phyloP scores from a whole-genome alignment of 2,888 invertebrate species.

The Sacculina carcini region DNA sequence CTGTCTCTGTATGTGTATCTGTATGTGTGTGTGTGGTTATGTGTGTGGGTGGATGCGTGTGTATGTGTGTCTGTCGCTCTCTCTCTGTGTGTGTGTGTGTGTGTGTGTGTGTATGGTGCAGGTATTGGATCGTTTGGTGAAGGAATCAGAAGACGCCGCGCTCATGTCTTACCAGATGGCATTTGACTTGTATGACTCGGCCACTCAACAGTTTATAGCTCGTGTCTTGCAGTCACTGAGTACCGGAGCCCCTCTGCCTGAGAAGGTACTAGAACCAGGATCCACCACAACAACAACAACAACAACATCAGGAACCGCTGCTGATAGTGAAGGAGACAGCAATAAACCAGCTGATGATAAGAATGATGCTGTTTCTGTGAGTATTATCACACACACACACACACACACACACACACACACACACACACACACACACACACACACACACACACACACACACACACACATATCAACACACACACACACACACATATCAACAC shows the following conservation, averaged over 20 bases:
- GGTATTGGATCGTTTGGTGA: too few relatives aligned
- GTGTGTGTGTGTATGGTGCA: not conserved
- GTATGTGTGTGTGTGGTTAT: not conserved
- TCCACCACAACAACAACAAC: not conserved
- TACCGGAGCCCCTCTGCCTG: conserved; percentile 51
- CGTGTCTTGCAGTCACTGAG: conserved; percentile 56
- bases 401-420: conserved; percentile 27
- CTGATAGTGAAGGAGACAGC: too few relatives aligned
- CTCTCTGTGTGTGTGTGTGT: not conserved
- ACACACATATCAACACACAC: too few relatives aligned
- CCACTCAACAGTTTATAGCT: conserved; percentile 86
- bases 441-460: too few relatives aligned
- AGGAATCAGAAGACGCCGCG: conserved; percentile 38
- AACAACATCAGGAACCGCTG: not conserved
- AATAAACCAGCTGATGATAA: too few relatives aligned
- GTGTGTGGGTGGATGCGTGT: not conserved
- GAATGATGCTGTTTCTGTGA: too few relatives aligned
- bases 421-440: too few relatives aligned
- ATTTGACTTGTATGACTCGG: conserved; percentile 96
- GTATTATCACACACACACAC: not conserved
- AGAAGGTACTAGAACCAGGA: conserved; percentile 12
- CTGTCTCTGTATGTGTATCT: too few relatives aligned
- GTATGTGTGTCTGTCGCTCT: conserved; percentile 3
- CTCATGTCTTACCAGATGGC: conserved; percentile 97
- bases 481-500: too few relatives aligned